Conservation (phyloP, 2,888 invertebrate genomes). For the Myopa tessellatipennis region DNA sequence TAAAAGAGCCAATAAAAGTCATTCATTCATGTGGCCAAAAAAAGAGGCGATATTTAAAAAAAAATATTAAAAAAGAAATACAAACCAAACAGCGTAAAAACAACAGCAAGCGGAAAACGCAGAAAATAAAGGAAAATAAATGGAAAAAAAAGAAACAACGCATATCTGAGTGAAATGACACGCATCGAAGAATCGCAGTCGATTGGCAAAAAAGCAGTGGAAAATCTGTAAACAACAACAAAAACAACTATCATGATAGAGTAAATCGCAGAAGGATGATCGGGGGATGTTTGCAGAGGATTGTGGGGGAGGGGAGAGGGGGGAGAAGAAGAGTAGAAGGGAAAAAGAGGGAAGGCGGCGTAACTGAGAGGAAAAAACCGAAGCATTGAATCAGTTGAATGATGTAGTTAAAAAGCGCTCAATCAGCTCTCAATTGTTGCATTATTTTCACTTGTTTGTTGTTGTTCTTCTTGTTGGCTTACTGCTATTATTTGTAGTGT, state of each 20-base stretch:
- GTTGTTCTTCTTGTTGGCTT: neutral
- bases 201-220: neutral
- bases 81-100: too few relatives aligned
- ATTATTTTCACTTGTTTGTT: constrained; percentile 1
- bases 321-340: neutral
- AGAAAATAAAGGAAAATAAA: too few relatives aligned
- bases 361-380: neutral
- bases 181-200: constrained; percentile 28
- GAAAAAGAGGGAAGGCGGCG: neutral
- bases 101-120: neutral
- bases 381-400: neutral
- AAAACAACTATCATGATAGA: too few relatives aligned
- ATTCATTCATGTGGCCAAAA: too few relatives aligned
- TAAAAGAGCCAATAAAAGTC: too few relatives aligned
- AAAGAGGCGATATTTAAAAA: too few relatives aligned
- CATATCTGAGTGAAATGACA: constrained; percentile 1
- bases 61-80: too few relatives aligned
- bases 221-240: constrained; percentile 15
- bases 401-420: constrained; percentile 10
- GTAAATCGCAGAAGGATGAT: too few relatives aligned
- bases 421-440: constrained; percentile 31
- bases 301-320: neutral
- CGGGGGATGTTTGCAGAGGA: neutral
- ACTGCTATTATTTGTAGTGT: too few relatives aligned
- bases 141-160: too few relatives aligned